Percentiles rank a stretch among this genome's conserved stretches.
These are phyloP conservation scores for Mastacembelus armatus DNA, from an alignment of 2,797 vertebrate genomes.

Conservation along the genomic window DNA sequence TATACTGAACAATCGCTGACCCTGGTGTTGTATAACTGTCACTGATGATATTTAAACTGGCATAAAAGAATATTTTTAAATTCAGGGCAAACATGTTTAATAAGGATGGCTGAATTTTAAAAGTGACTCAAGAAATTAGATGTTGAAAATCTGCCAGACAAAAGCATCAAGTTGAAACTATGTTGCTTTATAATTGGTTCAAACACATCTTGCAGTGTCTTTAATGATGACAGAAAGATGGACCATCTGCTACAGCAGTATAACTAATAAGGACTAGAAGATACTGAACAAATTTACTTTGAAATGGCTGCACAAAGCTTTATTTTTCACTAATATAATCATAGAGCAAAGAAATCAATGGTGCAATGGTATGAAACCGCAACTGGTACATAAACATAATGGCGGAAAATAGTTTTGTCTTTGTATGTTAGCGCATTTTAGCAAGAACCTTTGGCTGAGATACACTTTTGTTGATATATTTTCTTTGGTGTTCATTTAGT, in stretches of 20 bases:
- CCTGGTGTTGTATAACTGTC: no score
- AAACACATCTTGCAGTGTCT: neutral
- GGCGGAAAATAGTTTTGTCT: neutral
- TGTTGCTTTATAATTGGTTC: slow-evolving; percentile 21
- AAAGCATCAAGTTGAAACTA: neutral
- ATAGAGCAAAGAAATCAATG: slow-evolving; percentile 1
- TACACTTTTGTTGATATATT: neutral
- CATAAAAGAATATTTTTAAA: neutral
- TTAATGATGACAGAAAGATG: neutral
- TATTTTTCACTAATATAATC: neutral
- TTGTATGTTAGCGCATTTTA: neutral
- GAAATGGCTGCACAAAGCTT: neutral
- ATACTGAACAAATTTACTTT: slow-evolving; percentile 5
- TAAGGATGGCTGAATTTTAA: neutral
- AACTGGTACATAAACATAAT: neutral
- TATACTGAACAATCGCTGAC: no score
- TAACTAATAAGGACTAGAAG: slow-evolving; percentile 10
- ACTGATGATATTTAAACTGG: neutral
- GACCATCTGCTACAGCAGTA: slow-evolving; percentile 17
- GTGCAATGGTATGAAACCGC: slow-evolving; percentile 3
- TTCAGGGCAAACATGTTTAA: neutral
- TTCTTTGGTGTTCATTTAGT: neutral
- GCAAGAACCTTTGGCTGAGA: neutral
- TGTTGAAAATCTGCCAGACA: neutral
- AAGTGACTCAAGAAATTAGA: neutral